Percentiles rank a stretch among this genome's conserved stretches.
Conservation (phyloP, 2,797 vertebrate species). For the Rhynchonycteris naso region DNA sequence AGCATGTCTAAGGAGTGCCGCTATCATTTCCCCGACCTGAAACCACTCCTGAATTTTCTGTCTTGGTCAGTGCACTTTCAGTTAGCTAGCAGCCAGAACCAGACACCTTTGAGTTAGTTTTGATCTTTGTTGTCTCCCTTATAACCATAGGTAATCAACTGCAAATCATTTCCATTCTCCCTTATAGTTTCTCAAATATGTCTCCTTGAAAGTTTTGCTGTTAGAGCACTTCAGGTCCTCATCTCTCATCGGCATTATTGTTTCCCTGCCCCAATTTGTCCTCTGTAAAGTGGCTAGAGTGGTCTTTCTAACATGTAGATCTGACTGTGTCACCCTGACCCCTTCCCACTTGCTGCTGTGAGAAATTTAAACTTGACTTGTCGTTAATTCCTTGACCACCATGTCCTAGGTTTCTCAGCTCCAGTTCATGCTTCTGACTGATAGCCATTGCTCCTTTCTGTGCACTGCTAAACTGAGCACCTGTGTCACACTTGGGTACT, state of each 20-base stretch:
- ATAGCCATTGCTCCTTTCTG: background rate
- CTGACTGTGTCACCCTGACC: background rate
- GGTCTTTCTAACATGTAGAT: background rate
- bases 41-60: background rate
- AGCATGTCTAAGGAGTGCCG: background rate
- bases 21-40: background rate
- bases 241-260: background rate
- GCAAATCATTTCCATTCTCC: background rate
- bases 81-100: background rate
- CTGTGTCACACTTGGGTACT: background rate
- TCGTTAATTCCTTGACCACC: background rate
- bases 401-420: background rate
- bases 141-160: background rate
- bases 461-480: background rate
- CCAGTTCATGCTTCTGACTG: background rate
- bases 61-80: background rate
- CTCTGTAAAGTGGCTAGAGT: background rate
- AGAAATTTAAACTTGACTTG: background rate
- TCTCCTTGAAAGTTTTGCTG: background rate
- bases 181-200: background rate
- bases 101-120: conserved; percentile 17
- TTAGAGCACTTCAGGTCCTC: background rate
- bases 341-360: background rate
- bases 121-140: background rate
- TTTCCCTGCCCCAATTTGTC: background rate